Evolutionary conservation across 92 coral and sea anemone species (phyloP), one percentile per base, ranked within the genome.

Genomic region (Zoanthus solanderi): DNA sequence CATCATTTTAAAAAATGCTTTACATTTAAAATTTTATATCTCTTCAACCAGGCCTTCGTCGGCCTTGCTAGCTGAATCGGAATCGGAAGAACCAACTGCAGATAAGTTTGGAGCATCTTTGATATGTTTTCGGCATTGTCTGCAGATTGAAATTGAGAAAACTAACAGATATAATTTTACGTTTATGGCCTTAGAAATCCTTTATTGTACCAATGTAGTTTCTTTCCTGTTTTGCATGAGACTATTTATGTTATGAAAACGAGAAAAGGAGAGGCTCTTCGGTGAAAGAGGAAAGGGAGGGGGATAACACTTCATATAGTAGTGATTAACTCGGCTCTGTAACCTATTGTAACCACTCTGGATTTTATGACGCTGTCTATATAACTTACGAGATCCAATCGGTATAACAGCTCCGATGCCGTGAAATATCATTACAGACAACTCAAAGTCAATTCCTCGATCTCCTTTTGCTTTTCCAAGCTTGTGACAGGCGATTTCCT

Each of bases 341-440:
- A 53, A 53, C 58, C 58, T 53, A 53, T 6, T 53, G 58, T 53
- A 53, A 53, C 58, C 58, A 53, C 58, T 53, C 58, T 57, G 63
- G 5, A 8, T 57, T 57, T 57, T 57, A 9, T 57, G 63, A 57
- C 3, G 63, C 63, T 57, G 47, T 68, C 45, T 71, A 42, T 31
- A 71, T 10, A 29, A 88, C 91, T 79, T 73, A 88, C 88, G 88
- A 76, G 87, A 79, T 72, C 88, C 83, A 75, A 88, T 83, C 58
- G 87, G 91, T 2, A 82, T 84, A 57, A 88, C 76, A 45, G 75
- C 73, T 44, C 83, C 57, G 18, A 78, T 57, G 47, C 85, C 30
- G 68, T 82, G 83, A 73, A 58, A 63, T 83, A 88, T 74, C 37
- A 81, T 14, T 52, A 60, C 87, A 18, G 91, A 88, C 76, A 73